Base-by-base conservation (phyloP, 2,888 invertebrate genomes). In the Hemistola chrysoprasaria region DNA sequence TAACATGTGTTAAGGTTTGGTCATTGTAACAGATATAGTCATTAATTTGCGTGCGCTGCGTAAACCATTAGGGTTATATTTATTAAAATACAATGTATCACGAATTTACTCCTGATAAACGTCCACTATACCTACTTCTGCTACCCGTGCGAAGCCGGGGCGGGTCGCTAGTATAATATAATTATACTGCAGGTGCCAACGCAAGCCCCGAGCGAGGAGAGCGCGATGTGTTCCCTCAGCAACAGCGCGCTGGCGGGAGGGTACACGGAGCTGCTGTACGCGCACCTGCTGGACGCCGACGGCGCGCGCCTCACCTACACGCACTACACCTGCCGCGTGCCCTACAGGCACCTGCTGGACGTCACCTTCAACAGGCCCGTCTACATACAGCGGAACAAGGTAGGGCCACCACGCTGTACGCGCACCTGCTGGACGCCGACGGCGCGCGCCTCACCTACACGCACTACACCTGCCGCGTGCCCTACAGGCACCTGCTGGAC, bases 291-390 rank as follows among this genome's bases (percentile, higher is more conserved):
- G 61, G 95, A 95, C 79, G 92, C 92, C 11, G 94, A 95, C 77
- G 95, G 95, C 3, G 93, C 94, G 30, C 88, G 95, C 2, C 91
- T 95, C 59, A 95, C 95, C 0, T 95, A 95, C 78, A 95, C 77
- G 52, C 95, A 95, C 79, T 95, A 94, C 68, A 94, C 95, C 32
- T 93, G 92, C 51, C 91, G 94, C 51, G 95, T 95, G 48, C 90
- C 91, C n/a, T 93, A 92, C 74, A 90, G 93, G 9, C 93, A 93
- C 11, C 86, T 95, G 56, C 90, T 95, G 39, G 95, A 95, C 78
- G 94, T 96, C 59, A 92, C 92, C 53, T 95, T 95, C 77, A 95
- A 95, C 82, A 81, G 95, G 4, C 94, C 95, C 4, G 93, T 95
- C 40, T 94, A 93, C 59, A 94, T 96, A 58, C 93, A 94, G 70